phyloP scores from a whole-genome alignment of 2,797 vertebrate genomes.

The Apodemus agrarius region DNA sequence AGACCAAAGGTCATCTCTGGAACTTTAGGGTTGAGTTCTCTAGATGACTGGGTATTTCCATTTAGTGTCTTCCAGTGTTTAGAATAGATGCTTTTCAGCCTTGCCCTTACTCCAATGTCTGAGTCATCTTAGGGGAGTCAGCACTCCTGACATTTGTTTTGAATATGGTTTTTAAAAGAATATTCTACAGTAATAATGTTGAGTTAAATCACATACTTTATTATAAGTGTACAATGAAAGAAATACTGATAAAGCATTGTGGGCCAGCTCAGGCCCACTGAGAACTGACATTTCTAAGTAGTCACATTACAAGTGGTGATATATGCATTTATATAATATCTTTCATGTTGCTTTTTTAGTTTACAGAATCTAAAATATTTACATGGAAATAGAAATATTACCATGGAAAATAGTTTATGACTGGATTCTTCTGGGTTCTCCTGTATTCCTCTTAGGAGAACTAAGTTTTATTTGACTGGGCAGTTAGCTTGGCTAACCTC shows the following conservation, averaged over 20 bases:
- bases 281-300: not conserved
- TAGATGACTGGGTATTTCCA: constrained; percentile 22
- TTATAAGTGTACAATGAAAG: not conserved
- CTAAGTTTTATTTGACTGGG: not conserved
- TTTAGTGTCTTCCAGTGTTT: constrained; percentile 22
- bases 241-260: not conserved
- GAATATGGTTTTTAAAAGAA: constrained; percentile 30
- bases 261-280: not conserved
- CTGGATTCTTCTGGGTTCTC: not conserved
- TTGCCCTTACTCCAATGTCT: not conserved
- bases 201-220: not conserved
- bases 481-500: not conserved
- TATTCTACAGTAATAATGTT: constrained; percentile 5
- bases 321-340: not conserved
- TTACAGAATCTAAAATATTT: constrained; percentile 31
- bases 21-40: not conserved
- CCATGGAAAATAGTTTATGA: not conserved
- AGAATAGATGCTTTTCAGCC: not conserved
- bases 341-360: not conserved
- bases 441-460: not conserved
- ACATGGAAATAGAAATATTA: too few species aligned
- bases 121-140: not conserved
- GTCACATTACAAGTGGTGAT: not conserved
- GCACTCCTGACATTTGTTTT: not conserved
- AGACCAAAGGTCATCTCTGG: not conserved